Conservation (phyloP, 2,113 vertebrate species). For the Pholis gunnellus region DNA sequence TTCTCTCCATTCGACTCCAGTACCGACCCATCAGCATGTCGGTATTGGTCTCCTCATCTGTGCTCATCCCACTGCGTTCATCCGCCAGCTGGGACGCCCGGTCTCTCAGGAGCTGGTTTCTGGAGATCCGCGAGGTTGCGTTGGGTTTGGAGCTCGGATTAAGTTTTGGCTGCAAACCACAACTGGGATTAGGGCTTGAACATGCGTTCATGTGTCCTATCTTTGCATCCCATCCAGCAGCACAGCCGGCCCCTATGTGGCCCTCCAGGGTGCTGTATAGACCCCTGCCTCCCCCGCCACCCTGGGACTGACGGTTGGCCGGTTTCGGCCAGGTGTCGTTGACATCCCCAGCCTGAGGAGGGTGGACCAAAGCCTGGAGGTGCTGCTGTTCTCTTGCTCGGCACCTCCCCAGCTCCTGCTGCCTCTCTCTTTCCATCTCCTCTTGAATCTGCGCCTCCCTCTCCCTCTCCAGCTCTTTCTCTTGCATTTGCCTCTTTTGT, state of each 20-base stretch:
- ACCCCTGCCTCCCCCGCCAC: slow-evolving; percentile 62
- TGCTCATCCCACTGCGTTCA: slow-evolving; percentile 82
- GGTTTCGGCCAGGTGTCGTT: slow-evolving; percentile 86
- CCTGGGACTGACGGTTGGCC: slow-evolving; percentile 70
- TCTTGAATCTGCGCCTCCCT: slow-evolving; percentile 64
- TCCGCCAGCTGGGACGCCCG: slow-evolving; percentile 79
- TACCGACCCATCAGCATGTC: slow-evolving; percentile 81
- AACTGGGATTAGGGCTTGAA: slow-evolving; percentile 49
- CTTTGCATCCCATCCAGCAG: slow-evolving; percentile 43
- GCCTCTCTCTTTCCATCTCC: slow-evolving; percentile 60
- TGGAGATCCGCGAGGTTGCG: slow-evolving; percentile 61
- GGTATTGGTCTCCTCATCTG: slow-evolving; percentile 79
- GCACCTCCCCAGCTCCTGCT: slow-evolving; percentile 59
- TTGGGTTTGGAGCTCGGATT: slow-evolving; percentile 56
- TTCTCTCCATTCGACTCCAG: slow-evolving; percentile 83
- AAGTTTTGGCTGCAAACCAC: slow-evolving; percentile 48
- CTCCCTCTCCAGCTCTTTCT: slow-evolving; percentile 54
- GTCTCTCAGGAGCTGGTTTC: slow-evolving; percentile 82
- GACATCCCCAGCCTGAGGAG: slow-evolving; percentile 75
- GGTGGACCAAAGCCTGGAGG: slow-evolving; percentile 71
- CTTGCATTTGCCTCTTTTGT: slow-evolving; percentile 65
- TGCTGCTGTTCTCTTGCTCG: slow-evolving; percentile 65
- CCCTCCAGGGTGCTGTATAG: slow-evolving; percentile 83
- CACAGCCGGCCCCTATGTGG: slow-evolving; percentile 51
- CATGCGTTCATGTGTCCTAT: slow-evolving; percentile 43